Conservation (phyloP, 2,797 vertebrate genomes). For the Otolemur crassicaudatus region DNA sequence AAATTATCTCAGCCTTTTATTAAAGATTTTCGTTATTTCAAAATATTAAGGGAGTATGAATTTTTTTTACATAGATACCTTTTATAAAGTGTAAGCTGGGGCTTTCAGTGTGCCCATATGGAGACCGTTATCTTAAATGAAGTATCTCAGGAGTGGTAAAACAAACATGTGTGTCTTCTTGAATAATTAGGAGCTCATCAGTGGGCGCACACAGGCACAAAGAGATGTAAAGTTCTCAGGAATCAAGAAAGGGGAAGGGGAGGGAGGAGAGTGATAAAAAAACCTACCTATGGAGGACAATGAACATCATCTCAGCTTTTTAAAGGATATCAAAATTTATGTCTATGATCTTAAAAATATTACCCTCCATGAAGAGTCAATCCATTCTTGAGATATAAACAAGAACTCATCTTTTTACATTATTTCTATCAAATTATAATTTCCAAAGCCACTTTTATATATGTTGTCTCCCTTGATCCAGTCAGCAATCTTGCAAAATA, state of each 20-base stretch:
- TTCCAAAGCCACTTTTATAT: background rate
- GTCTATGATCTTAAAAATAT: background rate
- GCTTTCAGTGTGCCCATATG: background rate
- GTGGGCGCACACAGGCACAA: background rate
- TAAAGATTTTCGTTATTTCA: background rate
- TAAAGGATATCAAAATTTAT: conserved; percentile 2
- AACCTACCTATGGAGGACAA: background rate
- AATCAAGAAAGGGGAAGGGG: background rate
- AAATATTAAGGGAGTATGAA: background rate
- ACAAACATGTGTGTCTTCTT: background rate
- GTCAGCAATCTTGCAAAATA: background rate
- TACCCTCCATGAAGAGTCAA: background rate
- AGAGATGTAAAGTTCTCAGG: background rate
- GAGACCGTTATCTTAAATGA: background rate
- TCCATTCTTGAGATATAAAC: background rate
- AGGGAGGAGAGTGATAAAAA: background rate
- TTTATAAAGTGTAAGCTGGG: background rate
- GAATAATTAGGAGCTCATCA: background rate
- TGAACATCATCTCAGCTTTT: background rate
- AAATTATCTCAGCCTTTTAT: conserved; percentile 15
- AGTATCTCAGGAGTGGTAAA: background rate
- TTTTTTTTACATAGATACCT: background rate
- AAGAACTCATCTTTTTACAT: background rate
- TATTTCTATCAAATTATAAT: background rate
- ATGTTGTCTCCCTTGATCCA: background rate